Evolutionary conservation across 2,113 vertebrate species (phyloP).

Genomic region (Anser cygnoides): DNA sequence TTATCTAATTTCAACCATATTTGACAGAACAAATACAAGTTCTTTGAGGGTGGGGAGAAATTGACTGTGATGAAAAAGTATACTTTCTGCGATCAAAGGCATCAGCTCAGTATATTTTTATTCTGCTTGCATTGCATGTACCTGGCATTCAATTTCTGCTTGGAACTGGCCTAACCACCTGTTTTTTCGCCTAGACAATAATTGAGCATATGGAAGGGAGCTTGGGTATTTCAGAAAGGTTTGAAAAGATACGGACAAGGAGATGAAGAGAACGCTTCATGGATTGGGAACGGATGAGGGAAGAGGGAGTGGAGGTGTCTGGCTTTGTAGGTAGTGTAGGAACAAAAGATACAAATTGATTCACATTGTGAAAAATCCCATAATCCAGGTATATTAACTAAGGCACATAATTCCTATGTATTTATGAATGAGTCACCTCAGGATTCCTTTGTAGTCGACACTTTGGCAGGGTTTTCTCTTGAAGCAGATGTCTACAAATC

Average conservation of each 20-base stretch:
- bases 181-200: not conserved
- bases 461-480: not conserved
- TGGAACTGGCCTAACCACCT: not conserved
- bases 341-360: not conserved
- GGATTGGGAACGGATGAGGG: not conserved
- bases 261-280: not conserved
- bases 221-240: not conserved
- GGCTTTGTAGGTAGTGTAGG: not conserved
- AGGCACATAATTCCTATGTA: not conserved
- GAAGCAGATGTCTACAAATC: not conserved
- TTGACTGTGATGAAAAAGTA: not conserved
- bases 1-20: not conserved
- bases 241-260: not conserved
- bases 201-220: not conserved
- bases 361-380: not conserved
- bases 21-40: not conserved
- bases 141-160: not conserved
- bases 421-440: not conserved
- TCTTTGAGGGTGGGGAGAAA: not conserved
- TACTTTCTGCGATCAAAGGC: not conserved
- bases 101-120: not conserved
- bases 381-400: not conserved
- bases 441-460: not conserved
- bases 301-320: not conserved
- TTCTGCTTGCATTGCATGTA: not conserved